phyloP scores from a whole-genome alignment of 2,113 vertebrate genomes.

The Egretta garzetta region DNA sequence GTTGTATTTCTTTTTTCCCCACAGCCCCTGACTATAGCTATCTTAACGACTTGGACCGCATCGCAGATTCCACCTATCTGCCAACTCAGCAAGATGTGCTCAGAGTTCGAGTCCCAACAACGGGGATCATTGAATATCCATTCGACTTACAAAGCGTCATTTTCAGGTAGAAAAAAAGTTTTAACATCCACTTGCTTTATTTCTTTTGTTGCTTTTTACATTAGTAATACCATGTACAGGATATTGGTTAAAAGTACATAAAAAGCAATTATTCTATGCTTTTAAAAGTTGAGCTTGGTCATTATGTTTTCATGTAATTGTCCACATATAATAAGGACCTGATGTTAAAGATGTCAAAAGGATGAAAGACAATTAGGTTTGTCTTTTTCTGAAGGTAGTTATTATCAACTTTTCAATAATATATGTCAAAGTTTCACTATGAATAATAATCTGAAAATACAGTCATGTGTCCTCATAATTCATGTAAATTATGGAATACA shows the following conservation, averaged over 20 bases:
- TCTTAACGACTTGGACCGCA: conserved; percentile 85
- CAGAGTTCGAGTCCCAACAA: conserved; percentile 85
- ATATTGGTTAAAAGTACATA: not conserved
- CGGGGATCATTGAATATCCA: conserved; percentile 89
- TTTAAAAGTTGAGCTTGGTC: not conserved
- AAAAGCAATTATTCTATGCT: not conserved
- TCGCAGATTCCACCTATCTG: conserved; percentile 80
- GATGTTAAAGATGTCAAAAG: not conserved
- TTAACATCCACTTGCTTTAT: not conserved
- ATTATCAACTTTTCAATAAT: not conserved
- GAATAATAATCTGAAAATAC: not conserved
- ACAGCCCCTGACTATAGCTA: conserved; percentile 71
- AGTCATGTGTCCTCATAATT: not conserved
- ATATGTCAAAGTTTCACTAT: not conserved
- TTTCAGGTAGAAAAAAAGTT: conserved; percentile 85
- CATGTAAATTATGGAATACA: not conserved
- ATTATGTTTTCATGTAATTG: not conserved
- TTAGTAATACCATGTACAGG: not conserved
- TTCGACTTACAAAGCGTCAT: conserved; percentile 96
- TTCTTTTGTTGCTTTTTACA: not conserved
- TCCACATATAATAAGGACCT: not conserved
- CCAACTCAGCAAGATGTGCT: conserved; percentile 86
- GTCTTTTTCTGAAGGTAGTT: not conserved
- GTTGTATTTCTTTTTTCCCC: not conserved
- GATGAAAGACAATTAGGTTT: not conserved